Base-by-base conservation (phyloP, 2,113 vertebrate genomes). In the Accipiter virgatus region DNA sequence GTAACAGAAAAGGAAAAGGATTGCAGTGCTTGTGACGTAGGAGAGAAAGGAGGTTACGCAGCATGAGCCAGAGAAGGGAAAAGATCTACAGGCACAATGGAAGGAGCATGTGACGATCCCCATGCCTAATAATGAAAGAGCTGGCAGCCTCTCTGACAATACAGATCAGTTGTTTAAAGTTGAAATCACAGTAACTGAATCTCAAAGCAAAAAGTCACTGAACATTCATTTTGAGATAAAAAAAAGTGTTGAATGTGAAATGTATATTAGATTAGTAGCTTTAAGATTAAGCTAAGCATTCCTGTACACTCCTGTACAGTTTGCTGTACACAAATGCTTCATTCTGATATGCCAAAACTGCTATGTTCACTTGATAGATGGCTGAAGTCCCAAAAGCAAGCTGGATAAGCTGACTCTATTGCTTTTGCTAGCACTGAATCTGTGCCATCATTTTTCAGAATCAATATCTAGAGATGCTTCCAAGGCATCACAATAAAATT, bases 1-100 rank as follows among this genome's bases (percentile, higher is more conserved):
- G 86, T n/a, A 95, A 77, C 85, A 95, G 79, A 86, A 91, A 89
- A 96, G 66, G 72, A 83, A 96, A 93, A 90, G 95, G 97, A 97
- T 96, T 95, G 71, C 56, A 81, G 71, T 2, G 58, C 72, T 50
- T 47, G 86, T 91, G 91, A 96, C 71, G 71, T 81, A 27, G 70
- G 82, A 85, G 71, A 84, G 88, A 93, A 96, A 96, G 61, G 70
- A 96, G 97, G 95, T 91, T 97, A 95, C n/a, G 1, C 91, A 94
- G 93, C 55, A 3, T 70, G 94, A 95, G 62, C 89, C 32, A 23
- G 56, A 70, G 65, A 55, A 77, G 67, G 68, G 70, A 29, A 93
- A 72, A 92, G 48, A 92, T 95, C 82, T 66, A 67, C 52, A n/a
- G 79, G 79, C 27, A 19, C 82, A 72, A 79, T 21, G 81, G 89